A percentile compares a stretch with the other conserved stretches of the same genome.
phyloP scores from a whole-genome alignment of 2,113 vertebrate species.

The Gila orcuttii region DNA sequence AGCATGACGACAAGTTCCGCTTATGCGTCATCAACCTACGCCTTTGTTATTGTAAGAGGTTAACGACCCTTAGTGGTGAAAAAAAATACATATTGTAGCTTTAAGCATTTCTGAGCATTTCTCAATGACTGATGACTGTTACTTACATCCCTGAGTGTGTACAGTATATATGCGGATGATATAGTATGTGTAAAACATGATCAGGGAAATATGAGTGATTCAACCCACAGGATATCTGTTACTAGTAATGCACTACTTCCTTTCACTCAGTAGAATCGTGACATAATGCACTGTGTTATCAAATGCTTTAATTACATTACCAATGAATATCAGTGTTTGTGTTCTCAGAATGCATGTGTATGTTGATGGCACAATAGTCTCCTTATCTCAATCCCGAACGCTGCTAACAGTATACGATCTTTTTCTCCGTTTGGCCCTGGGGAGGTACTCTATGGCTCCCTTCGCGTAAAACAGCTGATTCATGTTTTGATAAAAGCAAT shows the following conservation, averaged over 20 bases:
- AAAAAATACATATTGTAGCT: no score
- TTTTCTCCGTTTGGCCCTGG: slow-evolving; percentile 5
- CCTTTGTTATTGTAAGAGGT: no score
- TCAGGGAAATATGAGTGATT: background rate
- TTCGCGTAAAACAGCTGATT: slow-evolving; percentile 43
- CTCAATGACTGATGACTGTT: background rate
- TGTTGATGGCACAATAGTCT: slow-evolving; percentile 18
- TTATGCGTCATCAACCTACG: no score
- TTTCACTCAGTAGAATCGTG: background rate
- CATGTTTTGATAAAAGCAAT: slow-evolving; percentile 52
- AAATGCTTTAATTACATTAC: slow-evolving; percentile 27
- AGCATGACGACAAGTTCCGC: no score
- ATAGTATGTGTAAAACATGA: background rate
- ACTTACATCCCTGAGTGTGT: background rate
- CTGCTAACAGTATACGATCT: slow-evolving; percentile 29
- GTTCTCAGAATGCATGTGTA: slow-evolving; percentile 18
- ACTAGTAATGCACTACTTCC: background rate
- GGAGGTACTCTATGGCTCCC: slow-evolving; percentile 21
- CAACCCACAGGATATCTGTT: slow-evolving; percentile 5
- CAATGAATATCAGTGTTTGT: slow-evolving; percentile 31
- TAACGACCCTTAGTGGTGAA: no score
- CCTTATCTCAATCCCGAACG: slow-evolving; percentile 47
- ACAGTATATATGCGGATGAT: background rate
- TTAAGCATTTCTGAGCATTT: background rate
- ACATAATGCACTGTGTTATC: slow-evolving; percentile 15